Conservation (phyloP, 2,888 invertebrate genomes). For the Tenthredo distinguenda region DNA sequence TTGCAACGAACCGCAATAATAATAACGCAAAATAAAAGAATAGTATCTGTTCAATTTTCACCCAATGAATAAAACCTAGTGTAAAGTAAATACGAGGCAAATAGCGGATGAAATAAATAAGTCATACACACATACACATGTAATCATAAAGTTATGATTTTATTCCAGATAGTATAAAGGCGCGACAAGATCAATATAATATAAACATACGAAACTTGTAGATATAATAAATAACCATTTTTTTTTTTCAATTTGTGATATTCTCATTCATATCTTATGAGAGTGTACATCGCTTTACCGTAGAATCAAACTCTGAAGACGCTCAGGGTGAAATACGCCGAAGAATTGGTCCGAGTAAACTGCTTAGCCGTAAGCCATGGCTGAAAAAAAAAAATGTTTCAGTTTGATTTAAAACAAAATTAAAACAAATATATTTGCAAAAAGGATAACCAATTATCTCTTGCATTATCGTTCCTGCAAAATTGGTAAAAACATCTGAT, state of each 20-base stretch:
- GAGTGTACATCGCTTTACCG: neutral
- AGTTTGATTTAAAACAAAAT: neutral
- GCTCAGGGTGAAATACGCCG: conserved; percentile 55
- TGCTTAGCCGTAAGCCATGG: conserved; percentile 80
- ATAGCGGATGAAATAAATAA: neutral
- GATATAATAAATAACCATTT: neutral
- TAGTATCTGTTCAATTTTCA: neutral
- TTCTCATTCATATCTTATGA: neutral
- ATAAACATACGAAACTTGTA: neutral
- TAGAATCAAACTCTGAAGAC: neutral
- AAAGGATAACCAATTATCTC: no score
- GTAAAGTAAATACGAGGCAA: neutral
- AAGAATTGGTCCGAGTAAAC: conserved; percentile 80
- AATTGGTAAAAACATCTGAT: neutral
- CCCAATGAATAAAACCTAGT: neutral
- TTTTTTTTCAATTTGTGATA: neutral
- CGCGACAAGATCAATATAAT: neutral
- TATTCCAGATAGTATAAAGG: neutral
- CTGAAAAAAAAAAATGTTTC: conserved; percentile 74
- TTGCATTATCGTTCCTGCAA: neutral
- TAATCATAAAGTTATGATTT: neutral
- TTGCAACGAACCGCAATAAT: conserved; percentile 58
- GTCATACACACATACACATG: neutral
- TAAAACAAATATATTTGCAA: neutral
- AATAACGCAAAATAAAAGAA: neutral